phyloP scores from a whole-genome alignment of 2,797 vertebrate species.

The Sebastes minor region DNA sequence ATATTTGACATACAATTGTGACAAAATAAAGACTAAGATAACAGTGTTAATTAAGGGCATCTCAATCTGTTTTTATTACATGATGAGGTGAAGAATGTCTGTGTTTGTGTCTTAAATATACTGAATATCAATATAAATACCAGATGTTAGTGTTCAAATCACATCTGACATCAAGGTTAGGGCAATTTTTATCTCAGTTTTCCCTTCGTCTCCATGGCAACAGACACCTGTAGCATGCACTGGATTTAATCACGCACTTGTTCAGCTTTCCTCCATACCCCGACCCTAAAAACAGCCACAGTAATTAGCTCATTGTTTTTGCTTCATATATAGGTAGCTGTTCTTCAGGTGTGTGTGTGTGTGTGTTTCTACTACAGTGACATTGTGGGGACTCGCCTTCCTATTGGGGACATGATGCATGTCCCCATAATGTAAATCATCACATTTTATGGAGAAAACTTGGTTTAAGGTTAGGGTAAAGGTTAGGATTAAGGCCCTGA shows the following conservation, averaged over 20 bases:
- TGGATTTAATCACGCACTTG: conserved; percentile 64
- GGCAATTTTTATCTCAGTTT: conserved; percentile 32
- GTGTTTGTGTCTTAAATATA: background rate
- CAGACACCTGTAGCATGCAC: conserved; percentile 33
- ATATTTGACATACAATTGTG: conserved; percentile 87
- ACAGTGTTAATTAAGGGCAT: conserved; percentile 75
- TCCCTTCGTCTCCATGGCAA: conserved; percentile 61
- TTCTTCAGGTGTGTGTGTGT: conserved; percentile 6
- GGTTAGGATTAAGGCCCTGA: background rate
- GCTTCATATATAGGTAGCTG: conserved; percentile 47
- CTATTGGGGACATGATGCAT: background rate
- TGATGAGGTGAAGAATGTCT: background rate
- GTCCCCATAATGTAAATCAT: background rate
- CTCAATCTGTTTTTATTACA: conserved; percentile 36
- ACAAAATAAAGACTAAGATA: conserved; percentile 88
- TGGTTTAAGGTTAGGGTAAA: background rate
- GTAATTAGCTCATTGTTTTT: conserved; percentile 72
- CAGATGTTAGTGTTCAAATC: background rate
- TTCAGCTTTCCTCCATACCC: conserved; percentile 41
- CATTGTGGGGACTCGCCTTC: background rate
- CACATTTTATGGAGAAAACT: background rate
- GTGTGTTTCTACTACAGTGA: background rate
- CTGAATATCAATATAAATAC: background rate
- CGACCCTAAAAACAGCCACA: conserved; percentile 40
- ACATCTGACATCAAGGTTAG: conserved; percentile 2